These are phyloP conservation scores for Antechinus stuartii DNA, from an alignment of 2,113 vertebrate species.

Conservation along the genomic window DNA sequence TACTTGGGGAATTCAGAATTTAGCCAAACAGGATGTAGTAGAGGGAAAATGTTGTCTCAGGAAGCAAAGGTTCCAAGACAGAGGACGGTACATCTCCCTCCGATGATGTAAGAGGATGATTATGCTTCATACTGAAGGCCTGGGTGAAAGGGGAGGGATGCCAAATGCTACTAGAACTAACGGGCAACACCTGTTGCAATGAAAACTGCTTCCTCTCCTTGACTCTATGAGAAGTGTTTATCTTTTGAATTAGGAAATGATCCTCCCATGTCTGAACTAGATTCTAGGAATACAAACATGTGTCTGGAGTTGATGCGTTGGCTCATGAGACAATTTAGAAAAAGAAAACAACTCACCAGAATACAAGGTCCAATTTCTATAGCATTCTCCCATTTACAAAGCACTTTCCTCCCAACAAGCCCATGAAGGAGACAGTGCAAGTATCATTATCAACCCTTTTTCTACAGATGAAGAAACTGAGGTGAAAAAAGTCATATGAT, in stretches of 20 bases:
- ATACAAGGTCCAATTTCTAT: neutral
- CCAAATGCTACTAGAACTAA: constrained; percentile 81
- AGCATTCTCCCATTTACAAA: neutral
- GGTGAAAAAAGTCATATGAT: neutral
- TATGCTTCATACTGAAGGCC: constrained; percentile 70
- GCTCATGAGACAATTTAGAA: neutral
- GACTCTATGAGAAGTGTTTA: constrained; percentile 79
- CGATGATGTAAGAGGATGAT: constrained; percentile 78
- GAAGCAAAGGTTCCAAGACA: constrained; percentile 73
- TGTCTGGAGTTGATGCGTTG: constrained; percentile 77
- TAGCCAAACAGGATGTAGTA: constrained; percentile 81
- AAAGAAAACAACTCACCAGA: neutral
- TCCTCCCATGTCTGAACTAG: neutral
- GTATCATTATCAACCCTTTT: neutral
- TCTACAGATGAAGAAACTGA: neutral
- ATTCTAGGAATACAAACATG: constrained; percentile 73
- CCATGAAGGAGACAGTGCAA: neutral
- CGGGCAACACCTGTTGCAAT: constrained; percentile 78
- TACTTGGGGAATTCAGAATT: constrained; percentile 74
- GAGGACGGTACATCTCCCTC: constrained; percentile 79
- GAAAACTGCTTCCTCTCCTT: constrained; percentile 77
- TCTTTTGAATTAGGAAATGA: constrained; percentile 71
- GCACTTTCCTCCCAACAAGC: neutral
- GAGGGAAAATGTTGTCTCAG: constrained; percentile 78
- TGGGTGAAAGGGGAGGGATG: constrained; percentile 59